Evolutionary conservation across 2,888 invertebrate genomes (phyloP), one percentile per base, ranked within the genome.

Genomic region (Amphipoea lucens): DNA sequence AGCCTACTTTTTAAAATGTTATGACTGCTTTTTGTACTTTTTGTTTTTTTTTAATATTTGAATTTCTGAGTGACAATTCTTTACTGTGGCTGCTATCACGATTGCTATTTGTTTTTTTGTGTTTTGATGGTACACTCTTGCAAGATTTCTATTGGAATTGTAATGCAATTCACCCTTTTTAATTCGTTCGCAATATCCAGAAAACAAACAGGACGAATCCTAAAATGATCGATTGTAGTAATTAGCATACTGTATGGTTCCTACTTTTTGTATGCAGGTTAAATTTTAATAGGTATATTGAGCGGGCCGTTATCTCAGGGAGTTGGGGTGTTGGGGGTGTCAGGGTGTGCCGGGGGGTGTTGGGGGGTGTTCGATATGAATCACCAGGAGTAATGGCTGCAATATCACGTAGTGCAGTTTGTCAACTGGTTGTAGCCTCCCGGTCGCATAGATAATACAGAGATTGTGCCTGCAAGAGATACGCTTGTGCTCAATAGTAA

Each of bases 371-470:
- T 90, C 93, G 96, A 96, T 96, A 96, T 96, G 96, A 96, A 97
- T 97, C 96, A 96, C 96, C 87, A 93, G 94, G 96, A 96, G 96
- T 96, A 96, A 96, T 96, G 96, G 96, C 95, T 94, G 95, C 96
- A 96, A 96, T 97, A 96, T 96, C 96, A 96, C 97, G 97, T 96
- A 97, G 94, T 96, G 96, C 96, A 97, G 96, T 97, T 97, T 96
- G 96, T 97, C 97, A 97, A 96, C 96, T 95, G 95, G 93, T 95
- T 96, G 96, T 95, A 95, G 96, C 95, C 94, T 95, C 95, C 94
- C 94, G 93, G 94, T 94, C 91, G 95, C 96, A 96, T 95, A 96
- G 96, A 96, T 96, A 96, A 95, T 95, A 92, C 91, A 88, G 93
- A 95, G 95, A 96, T 96, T 94, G 95, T 91, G 92, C 90, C 91